Evolutionary conservation across 2,888 invertebrate species (phyloP).

Genomic region (Sussaba pulchella): DNA sequence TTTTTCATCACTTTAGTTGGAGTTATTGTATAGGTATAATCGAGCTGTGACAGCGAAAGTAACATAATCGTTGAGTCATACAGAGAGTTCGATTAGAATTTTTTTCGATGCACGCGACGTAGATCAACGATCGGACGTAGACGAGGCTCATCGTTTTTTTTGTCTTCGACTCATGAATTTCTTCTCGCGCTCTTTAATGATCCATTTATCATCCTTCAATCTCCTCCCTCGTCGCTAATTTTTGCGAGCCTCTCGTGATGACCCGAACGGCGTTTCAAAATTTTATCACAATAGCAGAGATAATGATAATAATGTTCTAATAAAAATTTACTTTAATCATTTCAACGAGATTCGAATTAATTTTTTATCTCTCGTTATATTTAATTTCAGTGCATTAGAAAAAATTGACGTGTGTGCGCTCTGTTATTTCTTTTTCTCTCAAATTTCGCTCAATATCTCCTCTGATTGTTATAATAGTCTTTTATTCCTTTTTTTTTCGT

Average conservation of each 20-base stretch:
- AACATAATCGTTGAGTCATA: conserved; percentile 64
- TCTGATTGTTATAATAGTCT: conserved; percentile 57
- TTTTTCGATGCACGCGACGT: conserved; percentile 73
- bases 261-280: conserved; percentile 3
- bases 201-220: conserved; percentile 24
- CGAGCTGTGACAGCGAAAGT: conserved; percentile 74
- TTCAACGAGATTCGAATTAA: conserved; percentile 42
- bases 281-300: conserved; percentile 30
- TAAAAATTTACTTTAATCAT: conserved; percentile 34
- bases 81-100: conserved; percentile 73
- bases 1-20: conserved; percentile 25
- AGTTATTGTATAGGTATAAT: conserved; percentile 40
- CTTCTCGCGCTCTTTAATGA: background rate
- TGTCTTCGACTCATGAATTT: conserved; percentile 12
- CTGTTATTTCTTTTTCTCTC: conserved; percentile 46
- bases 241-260: background rate
- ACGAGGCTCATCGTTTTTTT: conserved; percentile 38
- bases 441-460: conserved; percentile 35
- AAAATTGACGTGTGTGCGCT: conserved; percentile 77
- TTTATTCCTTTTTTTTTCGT: conserved; percentile 28
- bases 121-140: conserved; percentile 71
- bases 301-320: conserved; percentile 34
- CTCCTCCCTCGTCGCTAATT: conserved; percentile 53
- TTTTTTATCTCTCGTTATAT: conserved; percentile 9
- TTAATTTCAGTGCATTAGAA: conserved; percentile 75